Evolutionary conservation across 1,140 invertebrate species (phyloP).

Genomic region (Microplitis mediator): DNA sequence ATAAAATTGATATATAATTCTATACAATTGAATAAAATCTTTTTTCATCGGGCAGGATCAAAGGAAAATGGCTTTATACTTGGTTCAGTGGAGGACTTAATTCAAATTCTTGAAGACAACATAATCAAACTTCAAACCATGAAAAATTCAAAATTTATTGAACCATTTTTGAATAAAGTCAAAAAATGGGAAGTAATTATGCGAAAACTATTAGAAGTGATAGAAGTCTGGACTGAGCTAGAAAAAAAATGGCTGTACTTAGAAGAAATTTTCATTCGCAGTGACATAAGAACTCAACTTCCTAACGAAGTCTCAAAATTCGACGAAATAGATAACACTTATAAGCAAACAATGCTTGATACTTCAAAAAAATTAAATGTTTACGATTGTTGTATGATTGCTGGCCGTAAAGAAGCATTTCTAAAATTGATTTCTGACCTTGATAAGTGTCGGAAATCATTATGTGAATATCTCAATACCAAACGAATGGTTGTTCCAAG

Average conservation of each 20-base stretch:
- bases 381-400: conserved; percentile 74
- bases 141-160: conserved; percentile 87
- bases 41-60: conserved; percentile 49
- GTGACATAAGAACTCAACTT: conserved; percentile 82
- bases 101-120: conserved; percentile 83
- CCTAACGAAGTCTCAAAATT: conserved; percentile 89
- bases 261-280: conserved; percentile 88
- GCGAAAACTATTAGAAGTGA: conserved; percentile 80
- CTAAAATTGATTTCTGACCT: conserved; percentile 73
- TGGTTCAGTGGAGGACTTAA: conserved; percentile 81
- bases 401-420: conserved; percentile 77
- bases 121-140: conserved; percentile 89
- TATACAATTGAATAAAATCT: no score
- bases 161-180: conserved; percentile 80
- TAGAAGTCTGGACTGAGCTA: conserved; percentile 83
- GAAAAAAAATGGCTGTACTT: conserved; percentile 90
- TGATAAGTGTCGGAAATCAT: conserved; percentile 88
- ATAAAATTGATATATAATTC: no score
- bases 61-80: conserved; percentile 74
- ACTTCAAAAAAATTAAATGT: conserved; percentile 79
- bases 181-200: conserved; percentile 85
- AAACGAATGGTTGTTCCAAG: conserved; percentile 86
- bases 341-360: conserved; percentile 82
- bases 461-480: conserved; percentile 87
- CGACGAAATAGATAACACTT: conserved; percentile 83